These are phyloP conservation scores for Sebastes hopkinsi DNA, from an alignment of 2,797 vertebrate species.

Conservation along the genomic window DNA sequence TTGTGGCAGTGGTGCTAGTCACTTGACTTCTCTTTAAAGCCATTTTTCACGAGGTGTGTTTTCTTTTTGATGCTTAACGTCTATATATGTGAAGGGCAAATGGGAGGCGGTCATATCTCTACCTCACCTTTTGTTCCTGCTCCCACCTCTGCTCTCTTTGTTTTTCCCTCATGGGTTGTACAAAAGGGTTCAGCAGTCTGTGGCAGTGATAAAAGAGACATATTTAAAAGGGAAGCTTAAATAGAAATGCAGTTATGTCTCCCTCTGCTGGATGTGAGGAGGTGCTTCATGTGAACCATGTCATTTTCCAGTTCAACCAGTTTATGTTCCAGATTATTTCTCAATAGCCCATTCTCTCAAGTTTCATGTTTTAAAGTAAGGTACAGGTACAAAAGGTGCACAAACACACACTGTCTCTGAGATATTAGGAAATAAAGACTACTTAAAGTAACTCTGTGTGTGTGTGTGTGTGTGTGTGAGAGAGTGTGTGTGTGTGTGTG, in stretches of 20 bases:
- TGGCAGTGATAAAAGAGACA: neutral
- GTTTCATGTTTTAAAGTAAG: neutral
- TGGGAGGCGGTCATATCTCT: neutral
- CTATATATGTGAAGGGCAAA: neutral
- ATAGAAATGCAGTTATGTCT: neutral
- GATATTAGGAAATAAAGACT: neutral
- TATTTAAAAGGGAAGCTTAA: neutral
- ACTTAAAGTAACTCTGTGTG: neutral
- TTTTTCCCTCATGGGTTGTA: neutral
- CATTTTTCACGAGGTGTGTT: neutral
- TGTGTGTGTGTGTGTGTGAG: too few species aligned
- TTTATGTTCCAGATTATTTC: neutral
- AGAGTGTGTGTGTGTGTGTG: too few species aligned
- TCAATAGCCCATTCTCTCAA: neutral
- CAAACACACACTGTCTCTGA: neutral
- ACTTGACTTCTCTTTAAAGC: neutral
- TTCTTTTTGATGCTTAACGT: neutral
- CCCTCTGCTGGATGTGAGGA: conserved; percentile 14
- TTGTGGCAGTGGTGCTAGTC: neutral
- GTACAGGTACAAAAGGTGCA: neutral
- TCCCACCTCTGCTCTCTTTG: neutral
- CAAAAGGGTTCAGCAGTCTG: neutral
- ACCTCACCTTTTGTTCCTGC: neutral
- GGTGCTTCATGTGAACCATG: neutral
- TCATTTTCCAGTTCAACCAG: neutral